These are phyloP conservation scores for Eupithecia subumbrata DNA, from an alignment of 2,888 invertebrate species.

Conservation along the genomic window DNA sequence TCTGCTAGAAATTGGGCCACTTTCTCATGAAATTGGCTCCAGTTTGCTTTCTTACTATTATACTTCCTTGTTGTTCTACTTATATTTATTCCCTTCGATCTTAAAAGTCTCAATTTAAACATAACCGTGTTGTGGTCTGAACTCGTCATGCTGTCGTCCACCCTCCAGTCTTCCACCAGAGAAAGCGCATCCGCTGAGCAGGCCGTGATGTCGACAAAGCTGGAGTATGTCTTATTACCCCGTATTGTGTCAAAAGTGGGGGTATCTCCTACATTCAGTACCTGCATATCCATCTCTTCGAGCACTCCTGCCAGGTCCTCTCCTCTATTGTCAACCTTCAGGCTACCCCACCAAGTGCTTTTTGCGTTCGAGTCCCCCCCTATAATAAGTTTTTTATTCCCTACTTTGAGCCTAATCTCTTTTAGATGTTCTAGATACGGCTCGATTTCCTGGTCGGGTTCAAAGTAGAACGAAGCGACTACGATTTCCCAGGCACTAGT, in stretches of 20 bases:
- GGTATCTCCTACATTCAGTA: no score
- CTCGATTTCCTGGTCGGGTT: conserved; percentile 7
- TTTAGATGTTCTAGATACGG: conserved; percentile 9
- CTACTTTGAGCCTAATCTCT: not conserved
- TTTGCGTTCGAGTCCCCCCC: conserved; percentile 8
- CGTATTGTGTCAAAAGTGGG: no score
- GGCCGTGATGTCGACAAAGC: no score
- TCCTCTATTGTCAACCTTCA: not conserved
- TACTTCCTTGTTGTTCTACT: conserved; percentile 23
- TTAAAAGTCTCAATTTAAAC: no score
- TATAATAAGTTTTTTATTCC: not conserved
- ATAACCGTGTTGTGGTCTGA: conserved; percentile 44
- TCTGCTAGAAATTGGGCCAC: conserved; percentile 19
- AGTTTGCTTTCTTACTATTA: conserved; percentile 28
- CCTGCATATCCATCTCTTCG: no score
- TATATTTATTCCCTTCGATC: conserved; percentile 13
- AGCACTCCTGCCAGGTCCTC: no score
- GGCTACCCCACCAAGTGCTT: no score
- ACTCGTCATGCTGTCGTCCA: conserved; percentile 8
- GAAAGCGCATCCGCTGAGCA: conserved; percentile 9
- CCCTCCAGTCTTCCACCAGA: conserved; percentile 9
- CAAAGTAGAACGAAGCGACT: conserved; percentile 8
- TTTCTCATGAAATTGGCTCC: no score
- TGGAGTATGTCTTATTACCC: no score
- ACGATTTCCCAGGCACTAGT: conserved; percentile 7